These are phyloP conservation scores for Tetrapedia diversipes DNA, from an alignment of 2,888 invertebrate genomes.

Conservation along the genomic window DNA sequence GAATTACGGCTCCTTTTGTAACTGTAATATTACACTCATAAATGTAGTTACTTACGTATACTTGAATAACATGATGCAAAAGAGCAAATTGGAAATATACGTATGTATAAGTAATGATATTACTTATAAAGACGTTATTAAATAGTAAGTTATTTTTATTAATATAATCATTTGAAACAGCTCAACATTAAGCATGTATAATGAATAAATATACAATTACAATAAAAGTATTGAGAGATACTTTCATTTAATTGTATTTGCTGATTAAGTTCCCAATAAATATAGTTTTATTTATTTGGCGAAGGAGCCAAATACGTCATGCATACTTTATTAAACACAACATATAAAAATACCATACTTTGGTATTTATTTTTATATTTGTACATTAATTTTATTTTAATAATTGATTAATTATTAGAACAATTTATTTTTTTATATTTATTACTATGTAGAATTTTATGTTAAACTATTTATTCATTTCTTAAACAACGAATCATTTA, in stretches of 20 bases:
- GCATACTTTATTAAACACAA: background rate
- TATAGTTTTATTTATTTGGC: constrained; percentile 8
- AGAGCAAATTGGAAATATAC: background rate
- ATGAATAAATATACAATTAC: background rate
- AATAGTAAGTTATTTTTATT: background rate
- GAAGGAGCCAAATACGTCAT: constrained; percentile 18
- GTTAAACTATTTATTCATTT: background rate
- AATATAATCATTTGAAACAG: background rate
- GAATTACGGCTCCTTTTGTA: too few relatives aligned
- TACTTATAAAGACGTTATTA: too few relatives aligned
- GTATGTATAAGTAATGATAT: background rate
- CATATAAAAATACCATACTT: constrained; percentile 1
- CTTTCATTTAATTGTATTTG: background rate
- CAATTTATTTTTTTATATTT: background rate
- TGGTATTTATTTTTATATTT: constrained; percentile 19
- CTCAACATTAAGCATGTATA: background rate
- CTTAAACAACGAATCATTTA: background rate
- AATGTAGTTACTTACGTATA: too few relatives aligned
- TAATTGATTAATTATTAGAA: background rate
- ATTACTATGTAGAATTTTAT: background rate
- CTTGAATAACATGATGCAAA: too few relatives aligned
- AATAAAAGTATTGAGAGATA: background rate
- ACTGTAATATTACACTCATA: too few relatives aligned
- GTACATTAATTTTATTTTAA: background rate
- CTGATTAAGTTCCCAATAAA: constrained; percentile 2